phyloP scores from a whole-genome alignment of 2,797 vertebrate species.

The Sardinella longiceps region DNA sequence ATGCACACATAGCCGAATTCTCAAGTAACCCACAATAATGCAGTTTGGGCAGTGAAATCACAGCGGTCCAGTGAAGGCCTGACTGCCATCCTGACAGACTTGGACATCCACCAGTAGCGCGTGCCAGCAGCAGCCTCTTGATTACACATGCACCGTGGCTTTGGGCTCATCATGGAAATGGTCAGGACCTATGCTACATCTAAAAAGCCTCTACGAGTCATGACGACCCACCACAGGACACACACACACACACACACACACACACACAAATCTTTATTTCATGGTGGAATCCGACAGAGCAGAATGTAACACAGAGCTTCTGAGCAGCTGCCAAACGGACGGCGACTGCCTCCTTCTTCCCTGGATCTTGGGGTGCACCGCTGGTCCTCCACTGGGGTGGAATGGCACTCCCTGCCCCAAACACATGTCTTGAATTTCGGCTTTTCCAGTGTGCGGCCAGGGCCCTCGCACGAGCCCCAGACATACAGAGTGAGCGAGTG shows the following conservation, averaged over 20 bases:
- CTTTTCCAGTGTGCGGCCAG: conserved; percentile 58
- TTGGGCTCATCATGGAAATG: background rate
- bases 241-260: conserved; percentile 8
- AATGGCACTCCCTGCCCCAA: conserved; percentile 54
- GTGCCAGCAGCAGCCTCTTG: background rate
- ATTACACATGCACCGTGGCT: background rate
- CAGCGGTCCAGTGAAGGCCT: background rate
- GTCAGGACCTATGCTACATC: background rate
- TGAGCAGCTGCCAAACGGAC: background rate
- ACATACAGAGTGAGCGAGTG: conserved; percentile 54
- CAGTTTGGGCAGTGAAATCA: background rate
- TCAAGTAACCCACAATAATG: background rate
- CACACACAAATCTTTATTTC: background rate
- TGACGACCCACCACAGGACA: too few species aligned
- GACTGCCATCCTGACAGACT: background rate
- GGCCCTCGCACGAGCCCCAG: conserved; percentile 59
- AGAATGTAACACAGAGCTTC: background rate
- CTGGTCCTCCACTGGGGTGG: conserved; percentile 12
- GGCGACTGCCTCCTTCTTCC: background rate
- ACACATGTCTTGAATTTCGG: conserved; percentile 68
- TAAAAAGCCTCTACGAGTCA: background rate
- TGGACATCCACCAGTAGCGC: background rate
- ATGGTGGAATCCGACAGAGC: background rate
- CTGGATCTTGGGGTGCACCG: conserved; percentile 19
- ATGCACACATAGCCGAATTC: background rate